Evolutionary conservation across 2,888 invertebrate species (phyloP).

Genomic region (Caenorhabditis panamensis): DNA sequence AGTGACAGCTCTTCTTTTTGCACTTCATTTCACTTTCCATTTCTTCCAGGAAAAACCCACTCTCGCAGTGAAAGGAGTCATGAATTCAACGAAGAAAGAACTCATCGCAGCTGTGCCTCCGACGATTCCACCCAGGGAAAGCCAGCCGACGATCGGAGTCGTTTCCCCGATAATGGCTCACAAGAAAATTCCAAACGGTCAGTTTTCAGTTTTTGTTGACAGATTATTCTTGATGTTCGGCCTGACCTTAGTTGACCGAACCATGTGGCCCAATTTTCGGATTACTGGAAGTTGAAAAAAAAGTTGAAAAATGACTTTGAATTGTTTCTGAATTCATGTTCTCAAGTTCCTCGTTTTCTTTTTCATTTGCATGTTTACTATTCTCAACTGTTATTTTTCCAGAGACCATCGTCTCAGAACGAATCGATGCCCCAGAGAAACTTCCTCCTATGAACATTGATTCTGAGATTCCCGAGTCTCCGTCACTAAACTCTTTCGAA

Average conservation of each 20-base stretch:
- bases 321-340: not conserved
- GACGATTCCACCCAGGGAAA: constrained; percentile 33
- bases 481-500: constrained; percentile 40
- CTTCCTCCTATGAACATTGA: constrained; percentile 20
- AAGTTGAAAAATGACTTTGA: too few relatives aligned
- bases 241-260: not conserved
- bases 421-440: constrained; percentile 22
- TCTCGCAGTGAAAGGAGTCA: constrained; percentile 73
- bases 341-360: constrained; percentile 2
- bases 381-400: not conserved
- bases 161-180: constrained; percentile 86
- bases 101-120: constrained; percentile 6
- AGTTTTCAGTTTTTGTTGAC: constrained; percentile 19
- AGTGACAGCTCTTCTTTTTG: constrained; percentile 5
- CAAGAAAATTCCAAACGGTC: constrained; percentile 51
- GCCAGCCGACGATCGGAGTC: constrained; percentile 83
- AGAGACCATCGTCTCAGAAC: constrained; percentile 20
- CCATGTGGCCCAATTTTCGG: constrained; percentile 43
- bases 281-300: constrained; percentile 16
- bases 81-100: constrained; percentile 58
- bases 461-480: constrained; percentile 26
- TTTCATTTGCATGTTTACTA: not conserved
- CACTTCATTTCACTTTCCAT: constrained; percentile 15
- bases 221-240: constrained; percentile 22
- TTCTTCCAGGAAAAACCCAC: constrained; percentile 67